Evolutionary conservation across 2,888 invertebrate genomes (phyloP), one percentile per base, ranked within the genome.

Genomic region (Aspidapion aeneum): DNA sequence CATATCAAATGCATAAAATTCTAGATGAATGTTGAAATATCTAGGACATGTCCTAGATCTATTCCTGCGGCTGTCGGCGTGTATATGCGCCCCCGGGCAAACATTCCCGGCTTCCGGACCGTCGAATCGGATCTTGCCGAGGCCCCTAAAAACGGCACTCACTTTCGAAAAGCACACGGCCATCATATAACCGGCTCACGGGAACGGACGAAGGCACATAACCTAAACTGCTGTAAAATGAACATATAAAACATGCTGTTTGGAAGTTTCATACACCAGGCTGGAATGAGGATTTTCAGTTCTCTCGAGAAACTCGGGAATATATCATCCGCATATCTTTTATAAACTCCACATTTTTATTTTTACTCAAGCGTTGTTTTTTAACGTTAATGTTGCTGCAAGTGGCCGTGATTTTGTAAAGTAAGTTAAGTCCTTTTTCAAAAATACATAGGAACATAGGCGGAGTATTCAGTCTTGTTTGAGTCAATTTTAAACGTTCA

Each of bases 191-290:
- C 49, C 18, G 17, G 18, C 52, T 18, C 17, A 52, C 52, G n/a
- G n/a, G 52, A 52, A 17, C 52, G 19, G 69, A 70, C 73, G 68
- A 71, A 71, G 73, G 67, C 72, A 73, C 74, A 72, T 73, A 74
- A 70, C 75, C 76, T 78, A 78, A 79, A 80, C 77, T 79, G 78
- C 76, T 79, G 79, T 79, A 79, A 79, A 80, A 79, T 79, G 79
- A 78, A 77, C 78, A 77, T 78, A 79, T 80, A 80, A 79, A 80
- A 74, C 77, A 77, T 77, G 73, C 77, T 74, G 77, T 75, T 77
- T 74, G 75, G 72, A 74, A 71, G 76, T 72, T 73, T 76, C 74
- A 75, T 76, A 75, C 74, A 75, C 73, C 74, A 72, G 35, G 35
- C 35, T 35, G 5, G 3, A 3, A n/a, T n/a, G n/a, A n/a, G n/a